These are phyloP conservation scores for Archips xylosteana DNA, from an alignment of 2,888 invertebrate genomes.

Conservation along the genomic window DNA sequence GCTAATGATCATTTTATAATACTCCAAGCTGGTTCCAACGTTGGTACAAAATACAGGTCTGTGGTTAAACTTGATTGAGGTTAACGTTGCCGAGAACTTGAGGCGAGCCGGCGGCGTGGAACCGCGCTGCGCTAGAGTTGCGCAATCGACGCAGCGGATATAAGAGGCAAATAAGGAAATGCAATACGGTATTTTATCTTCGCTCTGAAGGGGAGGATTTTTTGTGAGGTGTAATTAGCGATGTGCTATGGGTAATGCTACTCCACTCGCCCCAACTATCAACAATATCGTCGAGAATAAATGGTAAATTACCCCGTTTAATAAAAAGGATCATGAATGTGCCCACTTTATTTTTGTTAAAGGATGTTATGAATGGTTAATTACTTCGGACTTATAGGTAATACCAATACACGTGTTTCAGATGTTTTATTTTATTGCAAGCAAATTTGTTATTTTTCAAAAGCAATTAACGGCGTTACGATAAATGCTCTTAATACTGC, in stretches of 20 bases:
- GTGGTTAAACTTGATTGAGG: slow-evolving; percentile 67
- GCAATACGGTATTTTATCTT: slow-evolving; percentile 34
- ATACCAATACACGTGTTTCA: background rate
- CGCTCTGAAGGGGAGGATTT: background rate
- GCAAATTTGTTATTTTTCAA: background rate
- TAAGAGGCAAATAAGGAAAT: slow-evolving; percentile 41
- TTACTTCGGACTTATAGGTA: background rate
- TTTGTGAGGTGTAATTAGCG: background rate
- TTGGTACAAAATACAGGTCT: slow-evolving; percentile 42
- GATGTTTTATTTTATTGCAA: background rate
- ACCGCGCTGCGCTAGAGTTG: slow-evolving; percentile 64
- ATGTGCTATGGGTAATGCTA: background rate
- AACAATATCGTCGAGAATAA: too few species aligned
- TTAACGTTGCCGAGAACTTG: slow-evolving; percentile 80
- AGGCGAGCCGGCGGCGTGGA: slow-evolving; percentile 55
- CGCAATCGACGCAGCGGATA: slow-evolving; percentile 60
- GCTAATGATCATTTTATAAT: slow-evolving; percentile 10
- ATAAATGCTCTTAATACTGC: background rate
- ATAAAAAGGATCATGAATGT: background rate
- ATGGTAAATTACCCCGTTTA: background rate
- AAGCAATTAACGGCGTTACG: slow-evolving; percentile 13
- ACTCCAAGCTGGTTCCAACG: slow-evolving; percentile 29
- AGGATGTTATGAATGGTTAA: background rate
- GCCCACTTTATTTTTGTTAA: background rate
- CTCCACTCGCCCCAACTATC: background rate